Evolutionary conservation across 2,888 invertebrate species (phyloP), one percentile per base, ranked within the genome.

Genomic region (Diarsia mendica): DNA sequence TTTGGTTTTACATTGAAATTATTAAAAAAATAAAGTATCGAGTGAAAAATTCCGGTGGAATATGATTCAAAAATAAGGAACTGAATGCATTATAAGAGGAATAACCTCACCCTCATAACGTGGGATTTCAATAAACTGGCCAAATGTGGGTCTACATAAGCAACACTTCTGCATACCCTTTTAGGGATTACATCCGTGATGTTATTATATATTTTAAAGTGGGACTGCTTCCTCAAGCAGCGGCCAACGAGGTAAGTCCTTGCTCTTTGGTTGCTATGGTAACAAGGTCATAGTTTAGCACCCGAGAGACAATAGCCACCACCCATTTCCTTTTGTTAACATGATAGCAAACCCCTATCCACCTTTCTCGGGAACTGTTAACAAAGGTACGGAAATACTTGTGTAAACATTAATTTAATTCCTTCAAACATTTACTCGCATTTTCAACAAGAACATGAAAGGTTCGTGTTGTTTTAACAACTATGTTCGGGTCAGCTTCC

Each of bases 351-450:
- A 28, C 3, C 58, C 28, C 72, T 18, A 44, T 49, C 9, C 39
- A 13, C 39, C 64, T 33, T 48, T 33, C 65, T 18, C 1, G n/a
- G 48, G 69, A 71, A 51, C 20, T 49, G 20, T 39, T 9, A 28
- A 28, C 33, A 72, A 61, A 49, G 72, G n/a, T 44, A 33, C 63
- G 69, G 64, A 66, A 74, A 73, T 73, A 51, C 49, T 39, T 23
- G 51, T 39, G 75, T 67, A 61, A 78, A 72, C 69, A 67, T 67
- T 60, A 67, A 69, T 67, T 73, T 46, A 64, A 48, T 60, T 61
- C 65, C 60, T 63, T 67, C 44, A 72, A 55, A 78, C 23, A 55
- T 63, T 58, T 18, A 51, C 18, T 48, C 44, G 28, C 2, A 13
- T 23, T 55, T 23, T 23, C 55, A 23, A 55, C 9, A 60, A 65